Evolutionary conservation across 30 jellyfish, hydroid and myxozoan genomes (phyloP).

Genomic region (Aurelia coerulea): DNA sequence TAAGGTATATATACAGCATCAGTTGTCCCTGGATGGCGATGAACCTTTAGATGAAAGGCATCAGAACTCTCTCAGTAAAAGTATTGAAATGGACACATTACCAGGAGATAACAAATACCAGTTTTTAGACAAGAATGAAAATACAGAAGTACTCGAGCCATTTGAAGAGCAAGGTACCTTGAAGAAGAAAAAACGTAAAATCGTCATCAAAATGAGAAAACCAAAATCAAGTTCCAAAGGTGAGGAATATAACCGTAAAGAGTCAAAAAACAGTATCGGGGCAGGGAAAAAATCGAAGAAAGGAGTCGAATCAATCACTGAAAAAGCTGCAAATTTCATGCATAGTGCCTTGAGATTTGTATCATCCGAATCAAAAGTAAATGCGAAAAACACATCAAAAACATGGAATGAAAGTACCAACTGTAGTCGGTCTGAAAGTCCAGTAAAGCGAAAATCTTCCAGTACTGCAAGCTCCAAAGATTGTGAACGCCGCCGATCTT

Average conservation of each 20-base stretch:
- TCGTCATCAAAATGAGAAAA: background rate
- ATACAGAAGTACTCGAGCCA: background rate
- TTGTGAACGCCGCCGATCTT: constrained; percentile 30
- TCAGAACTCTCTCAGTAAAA: no score
- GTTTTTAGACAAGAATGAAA: background rate
- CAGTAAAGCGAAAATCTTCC: constrained; percentile 5
- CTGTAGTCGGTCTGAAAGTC: constrained; percentile 11
- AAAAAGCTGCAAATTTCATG: constrained; percentile 62
- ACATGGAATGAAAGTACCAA: background rate
- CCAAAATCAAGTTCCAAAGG: background rate
- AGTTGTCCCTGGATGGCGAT: no score
- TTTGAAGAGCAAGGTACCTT: background rate
- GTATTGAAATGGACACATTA: no score
- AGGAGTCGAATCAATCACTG: constrained; percentile 27
- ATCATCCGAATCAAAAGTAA: constrained; percentile 34
- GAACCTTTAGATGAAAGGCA: no score
- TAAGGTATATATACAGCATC: no score
- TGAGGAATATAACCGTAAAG: constrained; percentile 3
- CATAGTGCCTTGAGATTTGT: constrained; percentile 50
- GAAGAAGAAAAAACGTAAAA: background rate
- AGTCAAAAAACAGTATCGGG: background rate
- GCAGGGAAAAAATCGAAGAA: constrained; percentile 34
- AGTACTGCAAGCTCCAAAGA: background rate
- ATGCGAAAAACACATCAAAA: background rate
- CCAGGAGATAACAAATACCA: no score